Base-by-base conservation (phyloP, 2,113 vertebrate species). In the Pluvianellus socialis region DNA sequence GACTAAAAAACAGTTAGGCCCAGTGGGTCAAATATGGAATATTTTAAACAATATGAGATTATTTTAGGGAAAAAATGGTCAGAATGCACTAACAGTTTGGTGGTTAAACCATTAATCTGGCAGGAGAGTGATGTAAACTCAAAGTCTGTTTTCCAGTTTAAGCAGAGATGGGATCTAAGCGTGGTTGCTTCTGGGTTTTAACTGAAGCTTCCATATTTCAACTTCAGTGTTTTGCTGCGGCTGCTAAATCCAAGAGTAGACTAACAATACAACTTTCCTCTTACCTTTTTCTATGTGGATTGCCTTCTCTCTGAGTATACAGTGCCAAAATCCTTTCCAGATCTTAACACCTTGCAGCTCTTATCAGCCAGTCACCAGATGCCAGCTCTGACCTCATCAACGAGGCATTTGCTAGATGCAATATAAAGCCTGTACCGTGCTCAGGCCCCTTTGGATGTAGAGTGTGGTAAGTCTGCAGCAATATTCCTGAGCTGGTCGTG, bases 401-500 rank as follows among this genome's bases (percentile, higher is more conserved):
- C 62, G 82, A 85, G 68, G 17, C 14, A 32, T 87, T 75, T 77
- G 8, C 32, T 56, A 44, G 9, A 24, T 76, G 26, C 17, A 42
- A 22, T 42, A 10, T 42, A 47, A 92, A 33, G 8, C 9, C 5
- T 79, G 32, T 35, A 32, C 23, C 14, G 47, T 94, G 12, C 40
- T 79, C 38, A n/a, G 23, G 44, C 12, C 10, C 4, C 40, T 52
- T 75, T 49, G 75, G 32, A 42, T 71, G 7, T 1, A 47, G 38
- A 61, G 14, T 38, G 27, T 42, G 30, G 4, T 70, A 52, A 70
- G 18, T 28, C 18, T 0, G 0, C 19, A 73, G 9, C 4, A 73
- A 4, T 70, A n/a, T 27, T 87, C 1, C 4, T 55, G 12, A 86
- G 7, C 4, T 86, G 58, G 23, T 88, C 12, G 5, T 28, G 13